Evolutionary conservation across 1,140 invertebrate genomes (phyloP).

Genomic region (Trissolcus basalis): DNA sequence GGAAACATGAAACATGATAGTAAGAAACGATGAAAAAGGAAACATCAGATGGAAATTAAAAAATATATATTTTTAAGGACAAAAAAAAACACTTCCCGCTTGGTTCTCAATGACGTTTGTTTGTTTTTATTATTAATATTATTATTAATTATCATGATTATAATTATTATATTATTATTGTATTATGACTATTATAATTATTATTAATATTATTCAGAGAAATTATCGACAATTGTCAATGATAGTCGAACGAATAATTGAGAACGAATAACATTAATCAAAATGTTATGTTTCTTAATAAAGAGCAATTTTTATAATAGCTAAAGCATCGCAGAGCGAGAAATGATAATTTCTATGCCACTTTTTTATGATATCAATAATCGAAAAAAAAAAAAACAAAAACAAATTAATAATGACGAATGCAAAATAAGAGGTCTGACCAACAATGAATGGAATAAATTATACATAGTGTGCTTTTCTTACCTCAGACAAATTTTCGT

Average conservation of each 20-base stretch:
- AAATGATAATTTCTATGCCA: conserved; percentile 45
- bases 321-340: conserved; percentile 47
- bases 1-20: neutral
- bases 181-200: conserved; percentile 41
- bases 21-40: conserved; percentile 19
- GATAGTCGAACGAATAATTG: conserved; percentile 46
- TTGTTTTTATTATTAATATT: conserved; percentile 48
- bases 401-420: too few relatives aligned
- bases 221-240: conserved; percentile 38
- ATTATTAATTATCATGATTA: conserved; percentile 31
- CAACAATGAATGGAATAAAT: too few relatives aligned
- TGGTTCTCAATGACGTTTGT: conserved; percentile 52
- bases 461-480: too few relatives aligned
- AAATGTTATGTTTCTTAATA: conserved; percentile 58
- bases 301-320: conserved; percentile 57
- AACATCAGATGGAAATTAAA: conserved; percentile 13
- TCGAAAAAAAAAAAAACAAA: conserved; percentile 14
- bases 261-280: conserved; percentile 54
- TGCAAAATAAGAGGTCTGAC: too few relatives aligned
- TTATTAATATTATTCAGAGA: conserved; percentile 44
- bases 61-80: conserved; percentile 31
- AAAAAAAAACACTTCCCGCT: conserved; percentile 46
- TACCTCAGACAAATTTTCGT: too few relatives aligned
- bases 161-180: conserved; percentile 26
- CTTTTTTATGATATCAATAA: conserved; percentile 20